Base-by-base conservation (phyloP, 2,797 vertebrate genomes). In the Hippoglossus hippoglossus region DNA sequence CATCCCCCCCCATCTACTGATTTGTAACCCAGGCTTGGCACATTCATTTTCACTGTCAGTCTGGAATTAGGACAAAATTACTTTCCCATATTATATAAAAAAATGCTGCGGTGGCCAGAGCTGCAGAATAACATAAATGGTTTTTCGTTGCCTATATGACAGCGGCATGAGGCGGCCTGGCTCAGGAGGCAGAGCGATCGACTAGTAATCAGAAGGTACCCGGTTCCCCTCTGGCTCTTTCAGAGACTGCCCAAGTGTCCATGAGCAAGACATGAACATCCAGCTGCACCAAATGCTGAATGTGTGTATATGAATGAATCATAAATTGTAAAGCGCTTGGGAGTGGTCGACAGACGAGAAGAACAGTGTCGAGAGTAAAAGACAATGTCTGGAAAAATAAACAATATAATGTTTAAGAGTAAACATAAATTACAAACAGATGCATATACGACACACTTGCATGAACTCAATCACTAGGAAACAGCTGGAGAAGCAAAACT, bases 11-110 rank as follows among this genome's bases (percentile, higher is more conserved):
- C 79, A 76, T 83, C 80, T 72, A 41, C 75, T 93, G 91, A 94
- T 94, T 92, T 93, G 90, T 92, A 85, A 88, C 88, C 71, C 16
- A 16, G 31, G 46, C 62, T 79, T 81, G 77, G 83, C 86, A 87
- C 90, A 93, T 92, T 81, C 71, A 88, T 91, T 88, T 79, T 59
- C 79, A 59, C 84, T 91, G 92, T 92, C 90, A 91, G 84, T 80
- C 81, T 80, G 70, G 86, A 85, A 89, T 90, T 82, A 68, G 78
- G 64, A 77, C 78, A 66, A 79, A 90, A 91, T 92, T 87, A 91
- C 92, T 92, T 90, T 81, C 65, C 77, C 55, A 75, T 90, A 89
- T 92, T 89, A 56, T 18, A 87, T 85, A 28, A 84, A 63, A 75
- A 75, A 81, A 83, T 75, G 74, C 83, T 81, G 89, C 80, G 81